Evolutionary conservation across 2,888 invertebrate species (phyloP), one percentile per base, ranked within the genome.

Genomic region (Acronicta psi): DNA sequence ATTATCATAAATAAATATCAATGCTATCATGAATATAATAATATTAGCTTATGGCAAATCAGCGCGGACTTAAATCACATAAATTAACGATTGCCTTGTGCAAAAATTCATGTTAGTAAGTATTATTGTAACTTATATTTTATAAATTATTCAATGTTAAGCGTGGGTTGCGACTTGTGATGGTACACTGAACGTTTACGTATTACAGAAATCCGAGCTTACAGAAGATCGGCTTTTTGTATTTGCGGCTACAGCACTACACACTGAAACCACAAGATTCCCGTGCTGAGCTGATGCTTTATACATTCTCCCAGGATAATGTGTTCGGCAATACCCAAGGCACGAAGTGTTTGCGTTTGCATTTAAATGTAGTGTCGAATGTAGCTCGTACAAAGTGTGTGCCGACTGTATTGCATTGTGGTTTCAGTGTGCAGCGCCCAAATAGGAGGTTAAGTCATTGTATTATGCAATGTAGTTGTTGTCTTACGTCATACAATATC

Each of bases 371-470:
- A 69, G 13, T 34, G 7, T 13, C 17, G 25, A 36, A 17, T 42
- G 20, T 38, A 45, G 18, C 51, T 23, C 20, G 29, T 38, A 16
- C 18, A 10, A 25, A 49, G n/a, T 53, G 16, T 29, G 14, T n/a
- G 11, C n/a, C n/a, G n/a, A n/a, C 11, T 31, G 20, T 16, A 14
- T 14, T n/a, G 36, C 20, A 11, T 34, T 31, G 34, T 50, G 53
- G 58, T 65, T 46, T 49, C 66, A 46, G 53, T 58, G 66, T 65
- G 45, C 17, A 29, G 44, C 31, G 37, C 38, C 41, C 72, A 43
- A 42, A 43, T 69, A 70, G 46, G 56, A 70, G n/a, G 38, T 51
- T 67, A 59, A 57, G 66, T 64, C 66, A 44, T 70, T 55, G 59
- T 59, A 20, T 64, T 56, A 47, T 56, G 43, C 62, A 68, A 56